Evolutionary conservation across 1,140 invertebrate genomes (phyloP), one percentile per base, ranked within the genome.

Genomic region (Penaeus chinensis): DNA sequence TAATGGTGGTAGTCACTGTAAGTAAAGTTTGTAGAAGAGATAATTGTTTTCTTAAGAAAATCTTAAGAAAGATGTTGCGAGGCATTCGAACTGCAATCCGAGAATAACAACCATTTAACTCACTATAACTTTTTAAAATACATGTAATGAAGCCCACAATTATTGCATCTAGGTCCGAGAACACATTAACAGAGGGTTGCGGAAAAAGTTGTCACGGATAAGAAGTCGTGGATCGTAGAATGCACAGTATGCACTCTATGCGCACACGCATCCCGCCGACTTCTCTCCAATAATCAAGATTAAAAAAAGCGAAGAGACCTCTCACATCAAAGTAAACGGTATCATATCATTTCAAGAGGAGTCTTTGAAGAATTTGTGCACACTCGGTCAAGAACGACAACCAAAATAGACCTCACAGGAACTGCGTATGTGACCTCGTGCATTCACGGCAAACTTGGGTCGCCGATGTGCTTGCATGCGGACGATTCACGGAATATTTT

Each of bases 61-160:
- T 54, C 54, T 74, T 74, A 74, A 74, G 71, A 74, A 74, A 27
- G 42, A 8, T 32, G 18, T 19, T 32, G 71, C 71, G 76, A 66
- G 80, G 62, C 69, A 62, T 77, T 63, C 69, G 80, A 54, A 62
- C 32, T 65, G 27, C 78, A 76, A 82, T 27, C 71, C 60, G 60
- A 20, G 24, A 65, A 22, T 77, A 20, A 54, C 19, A 18, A 47
- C 60, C 62, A 80, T 22, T 47, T 62, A 77, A 82, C 19, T 69
- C 22, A 8, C 47, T 24, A 27, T 37, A 66, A 63, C 22, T 81
- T 82, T 42, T 69, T 32, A 19, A n/a, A 16, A 24, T 62, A 61
- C 47, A 54, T 69, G 77, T 76, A 87, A 87, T 87, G 86, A 87
- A 87, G 86, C 86, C 86, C 86, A 87, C 86, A 87, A 87, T 87